Base-by-base conservation (phyloP, 1,140 invertebrate genomes). In the Drosophila ercepeae region DNA sequence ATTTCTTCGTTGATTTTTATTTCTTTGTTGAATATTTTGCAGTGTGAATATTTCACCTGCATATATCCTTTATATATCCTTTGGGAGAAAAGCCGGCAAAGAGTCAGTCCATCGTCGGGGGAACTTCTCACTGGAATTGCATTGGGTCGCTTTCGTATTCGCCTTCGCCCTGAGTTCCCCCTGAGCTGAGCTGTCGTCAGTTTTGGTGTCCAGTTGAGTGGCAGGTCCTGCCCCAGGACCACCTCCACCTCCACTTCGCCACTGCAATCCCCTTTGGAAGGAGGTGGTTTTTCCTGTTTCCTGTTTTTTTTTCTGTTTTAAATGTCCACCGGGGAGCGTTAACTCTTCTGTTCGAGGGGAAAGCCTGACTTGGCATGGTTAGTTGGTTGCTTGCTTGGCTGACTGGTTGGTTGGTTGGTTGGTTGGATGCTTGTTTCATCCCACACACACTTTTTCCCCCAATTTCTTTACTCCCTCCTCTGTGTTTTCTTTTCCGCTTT, bases 161-260 rank as follows among this genome's bases (percentile, higher is more conserved):
- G n/a, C n/a, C n/a, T n/a, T 41, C 16, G 36, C 36, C 13, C 44
- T 8, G n/a, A 18, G 42, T 9, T 64, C n/a, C 14, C 44, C 81
- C 76, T n/a, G n/a, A 86, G 57, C 76, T 60, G 81, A 63, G 68
- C 78, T 82, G 78, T 82, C 78, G 68, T 82, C 78, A 77, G 78
- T 82, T 82, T 82, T 59, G 63, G 78, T 39, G 36, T 74, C 69
- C 74, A 46, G 57, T 55, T 82, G 73, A 82, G 78, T 82, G 61
- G 78, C 68, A 57, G 55, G 23, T 64, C 60, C 59, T 77, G 78
- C 72, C 70, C 46, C 57, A 46, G 48, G 41, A 44, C 36, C 36
- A 11, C 36, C 32, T 32, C 11, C 32, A 7, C 29, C 29, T 11
- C n/a, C n/a, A n/a, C n/a, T n/a, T n/a, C n/a, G n/a, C n/a, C 6